phyloP scores from a whole-genome alignment of 2,888 invertebrate species.

The Drosophila fulvimacula region DNA sequence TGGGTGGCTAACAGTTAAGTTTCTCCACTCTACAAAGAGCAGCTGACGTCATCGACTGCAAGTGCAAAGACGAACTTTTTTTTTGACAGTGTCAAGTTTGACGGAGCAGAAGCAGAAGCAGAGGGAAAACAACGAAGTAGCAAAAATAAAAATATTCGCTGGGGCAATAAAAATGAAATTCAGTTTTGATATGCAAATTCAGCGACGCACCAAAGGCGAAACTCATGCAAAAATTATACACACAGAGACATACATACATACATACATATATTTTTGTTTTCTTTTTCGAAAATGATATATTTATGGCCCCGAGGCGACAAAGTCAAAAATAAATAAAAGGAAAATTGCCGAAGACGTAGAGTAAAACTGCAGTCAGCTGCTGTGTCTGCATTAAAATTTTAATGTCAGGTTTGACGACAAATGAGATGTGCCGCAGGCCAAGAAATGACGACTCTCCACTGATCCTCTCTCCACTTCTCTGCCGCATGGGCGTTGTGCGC shows the following conservation, averaged over 20 bases:
- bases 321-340: slow-evolving; percentile 35
- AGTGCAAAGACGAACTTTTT: slow-evolving; percentile 23
- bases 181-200: slow-evolving; percentile 53
- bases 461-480: not conserved
- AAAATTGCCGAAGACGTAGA: slow-evolving; percentile 14
- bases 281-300: slow-evolving; percentile 61
- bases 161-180: slow-evolving; percentile 45
- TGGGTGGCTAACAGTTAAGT: slow-evolving; percentile 31
- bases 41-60: slow-evolving; percentile 49
- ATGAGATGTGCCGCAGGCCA: slow-evolving; percentile 39
- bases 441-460: slow-evolving; percentile 17
- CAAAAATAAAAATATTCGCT: slow-evolving; percentile 35
- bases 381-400: slow-evolving; percentile 43
- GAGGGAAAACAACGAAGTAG: slow-evolving; percentile 8
- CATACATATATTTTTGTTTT: slow-evolving; percentile 17
- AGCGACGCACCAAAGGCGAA: slow-evolving; percentile 17
- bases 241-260: not conserved
- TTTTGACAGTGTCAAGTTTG: slow-evolving; percentile 55
- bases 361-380: slow-evolving; percentile 37
- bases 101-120: slow-evolving; percentile 2
- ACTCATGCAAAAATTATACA: slow-evolving; percentile 38
- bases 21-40: slow-evolving; percentile 7
- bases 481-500: not conserved
- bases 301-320: slow-evolving; percentile 72
- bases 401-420: slow-evolving; percentile 70